Evolutionary conservation across 1,140 invertebrate genomes (phyloP), one percentile per base, ranked within the genome.

Genomic region (Muscidifurax raptorellus): DNA sequence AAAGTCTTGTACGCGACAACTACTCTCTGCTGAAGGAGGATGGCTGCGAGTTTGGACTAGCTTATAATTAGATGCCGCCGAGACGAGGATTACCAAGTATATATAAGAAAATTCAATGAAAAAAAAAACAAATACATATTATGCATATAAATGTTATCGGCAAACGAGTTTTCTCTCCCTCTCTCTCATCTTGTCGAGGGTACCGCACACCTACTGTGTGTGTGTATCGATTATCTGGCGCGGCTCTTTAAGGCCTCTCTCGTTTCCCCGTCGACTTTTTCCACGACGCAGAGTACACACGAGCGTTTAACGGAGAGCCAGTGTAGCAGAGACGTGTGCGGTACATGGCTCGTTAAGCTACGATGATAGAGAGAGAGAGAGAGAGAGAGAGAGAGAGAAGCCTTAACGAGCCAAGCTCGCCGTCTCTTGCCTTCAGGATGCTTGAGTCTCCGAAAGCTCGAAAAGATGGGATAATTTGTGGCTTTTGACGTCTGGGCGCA

Each of bases 1-100:
- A 88, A 88, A 89, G 89, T 89, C 90, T 91, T 91, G 89, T 87
- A 88, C 85, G 82, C 88, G 86, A 86, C 84, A 87, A 91, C 78
- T 69, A n/a, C 32, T 27, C 44, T 67, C 6, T 72, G 4, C 9
- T 28, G 36, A 82, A 82, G 44, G 30, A 69, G 28, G 69, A 44
- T 32, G 2, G 40, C 25, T 7, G 12, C 13, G 27, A 6, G 74
- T 40, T 15, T n/a, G 59, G n/a, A 22, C 28, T 28, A 27, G 66
- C 66, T 69, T 30, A 64, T 78, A 83, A 83, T 83, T 83, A 77
- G 36, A 83, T 67, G 36, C 6, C 27, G 40, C 44, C 66, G 71
- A 44, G 72, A n/a, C 22, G 52, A n/a, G 52, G 52, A 82, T 82
- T 82, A 59, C 52, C 22, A 32, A 5, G 28, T 32, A 25, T 27